These are phyloP conservation scores for Lutjanus campechanus DNA, from an alignment of 2,797 vertebrate species.

Conservation along the genomic window DNA sequence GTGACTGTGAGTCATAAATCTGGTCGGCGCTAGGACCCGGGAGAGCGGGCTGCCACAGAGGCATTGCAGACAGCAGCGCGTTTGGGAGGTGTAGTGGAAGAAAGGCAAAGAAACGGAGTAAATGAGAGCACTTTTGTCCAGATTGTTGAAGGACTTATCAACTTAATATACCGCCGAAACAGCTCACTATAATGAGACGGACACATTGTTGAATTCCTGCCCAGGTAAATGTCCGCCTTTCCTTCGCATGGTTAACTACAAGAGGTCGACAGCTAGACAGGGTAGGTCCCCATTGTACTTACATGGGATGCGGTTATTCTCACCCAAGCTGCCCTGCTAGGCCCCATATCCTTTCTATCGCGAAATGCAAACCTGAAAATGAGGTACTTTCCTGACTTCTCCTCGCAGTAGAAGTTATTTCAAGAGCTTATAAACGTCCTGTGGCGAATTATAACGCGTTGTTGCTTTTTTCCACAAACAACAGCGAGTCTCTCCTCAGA, in stretches of 20 bases:
- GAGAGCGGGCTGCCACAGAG: constrained; percentile 76
- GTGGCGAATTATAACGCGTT: constrained; percentile 27
- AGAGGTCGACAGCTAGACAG: constrained; percentile 83
- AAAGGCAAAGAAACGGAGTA: constrained; percentile 88
- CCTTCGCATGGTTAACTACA: constrained; percentile 80
- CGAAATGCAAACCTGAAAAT: constrained; percentile 75
- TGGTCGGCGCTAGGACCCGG: constrained; percentile 84
- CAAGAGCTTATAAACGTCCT: constrained; percentile 5
- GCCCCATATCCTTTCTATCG: constrained; percentile 84
- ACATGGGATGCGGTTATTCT: constrained; percentile 88
- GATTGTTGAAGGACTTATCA: constrained; percentile 86
- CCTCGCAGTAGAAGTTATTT: constrained; percentile 47
- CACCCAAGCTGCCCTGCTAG: constrained; percentile 85
- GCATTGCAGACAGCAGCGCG: constrained; percentile 84
- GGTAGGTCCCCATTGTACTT: constrained; percentile 87
- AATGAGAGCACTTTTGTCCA: constrained; percentile 88
- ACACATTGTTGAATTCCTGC: constrained; percentile 83
- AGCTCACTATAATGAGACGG: constrained; percentile 84
- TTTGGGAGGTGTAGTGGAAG: constrained; percentile 88
- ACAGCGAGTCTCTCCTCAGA: constrained; percentile 44
- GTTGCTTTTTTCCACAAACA: constrained; percentile 52
- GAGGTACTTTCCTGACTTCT: constrained; percentile 71
- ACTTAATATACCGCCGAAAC: constrained; percentile 81
- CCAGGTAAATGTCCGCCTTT: constrained; percentile 85
- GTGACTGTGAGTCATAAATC: background rate